Evolutionary conservation across 2,797 vertebrate genomes (phyloP), one percentile per base, ranked within the genome.

Genomic region (Salmo trutta): DNA sequence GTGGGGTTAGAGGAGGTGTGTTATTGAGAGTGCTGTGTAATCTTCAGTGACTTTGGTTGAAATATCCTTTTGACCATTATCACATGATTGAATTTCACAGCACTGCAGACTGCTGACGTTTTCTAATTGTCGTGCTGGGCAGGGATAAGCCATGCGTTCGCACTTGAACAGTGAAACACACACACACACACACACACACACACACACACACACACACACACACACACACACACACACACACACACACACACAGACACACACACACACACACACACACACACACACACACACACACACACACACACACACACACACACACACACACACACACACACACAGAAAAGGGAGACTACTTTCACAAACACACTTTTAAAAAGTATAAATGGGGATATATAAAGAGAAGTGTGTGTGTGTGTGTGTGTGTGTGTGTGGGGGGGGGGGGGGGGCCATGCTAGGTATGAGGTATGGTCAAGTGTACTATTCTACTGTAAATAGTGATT

Each of bases 41-140:
- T 79, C 80, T 80, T 64, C 81, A 75, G 80, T 86, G 81, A 86
- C 83, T 80, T 82, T 83, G 77, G 86, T 81, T 75, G 77, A 84
- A 85, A 84, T 80, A 81, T 79, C 74, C 79, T 82, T 86, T 88
- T 81, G 83, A 86, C 84, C 77, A 76, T 79, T 82, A 83, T 84
- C 84, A 83, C 83, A 86, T 86, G 86, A 84, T 80, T 88, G 81
- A 83, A 83, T 84, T 88, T 86, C 84, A 86, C 83, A 83, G 77
- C 79, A 81, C 66, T 81, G 82, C 75, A 81, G 81, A 80, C 80
- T 86, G 84, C 86, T 88, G 84, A 84, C 80, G 77, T 83, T 75
- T 59, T 47, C 54, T 86, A 86, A 88, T 88, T 84, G 83, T 83
- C 80, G 81, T 83, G 82, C 79, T 78, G 81, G 71, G 86, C 81